A percentile compares a stretch with the other conserved stretches of the same genome.
Conservation (phyloP, 1,140 invertebrate species). For the Drosophila nigrodunni region DNA sequence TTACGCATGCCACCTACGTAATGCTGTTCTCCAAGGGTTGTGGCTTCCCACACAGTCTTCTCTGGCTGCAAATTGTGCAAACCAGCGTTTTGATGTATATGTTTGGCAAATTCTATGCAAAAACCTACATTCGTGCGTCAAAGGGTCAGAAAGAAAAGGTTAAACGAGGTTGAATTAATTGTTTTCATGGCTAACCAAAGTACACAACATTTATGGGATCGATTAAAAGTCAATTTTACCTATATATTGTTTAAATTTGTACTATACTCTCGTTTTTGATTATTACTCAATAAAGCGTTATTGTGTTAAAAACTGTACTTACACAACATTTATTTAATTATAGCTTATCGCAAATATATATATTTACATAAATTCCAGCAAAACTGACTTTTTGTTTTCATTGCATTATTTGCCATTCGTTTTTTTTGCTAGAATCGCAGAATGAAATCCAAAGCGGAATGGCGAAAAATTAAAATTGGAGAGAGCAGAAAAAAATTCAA, state of each 20-base stretch:
- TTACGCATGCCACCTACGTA: conserved; percentile 85
- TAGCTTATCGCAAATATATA: too few relatives aligned
- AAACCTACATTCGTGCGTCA: conserved; percentile 37
- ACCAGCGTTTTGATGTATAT: conserved; percentile 88
- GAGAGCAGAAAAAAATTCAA: too few relatives aligned
- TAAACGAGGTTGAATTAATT: neutral
- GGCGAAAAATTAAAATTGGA: too few relatives aligned
- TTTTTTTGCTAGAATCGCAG: too few relatives aligned
- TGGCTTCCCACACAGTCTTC: conserved; percentile 87
- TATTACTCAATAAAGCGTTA: too few relatives aligned
- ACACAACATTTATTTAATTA: too few relatives aligned
- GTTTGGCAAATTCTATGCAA: conserved; percentile 92
- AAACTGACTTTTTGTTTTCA: too few relatives aligned
- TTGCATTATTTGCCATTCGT: too few relatives aligned
- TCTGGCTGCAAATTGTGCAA: conserved; percentile 85
- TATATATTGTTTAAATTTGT: neutral
- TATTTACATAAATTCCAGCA: too few relatives aligned
- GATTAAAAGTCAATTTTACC: neutral
- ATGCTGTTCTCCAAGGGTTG: conserved; percentile 85
- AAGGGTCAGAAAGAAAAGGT: conserved; percentile 5
- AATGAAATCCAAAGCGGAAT: too few relatives aligned
- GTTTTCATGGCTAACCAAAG: neutral
- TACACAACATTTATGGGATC: neutral
- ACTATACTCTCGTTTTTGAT: neutral
- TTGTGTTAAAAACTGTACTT: too few relatives aligned